Conservation (phyloP, 2,797 vertebrate genomes). For the Graptemys geographica region DNA sequence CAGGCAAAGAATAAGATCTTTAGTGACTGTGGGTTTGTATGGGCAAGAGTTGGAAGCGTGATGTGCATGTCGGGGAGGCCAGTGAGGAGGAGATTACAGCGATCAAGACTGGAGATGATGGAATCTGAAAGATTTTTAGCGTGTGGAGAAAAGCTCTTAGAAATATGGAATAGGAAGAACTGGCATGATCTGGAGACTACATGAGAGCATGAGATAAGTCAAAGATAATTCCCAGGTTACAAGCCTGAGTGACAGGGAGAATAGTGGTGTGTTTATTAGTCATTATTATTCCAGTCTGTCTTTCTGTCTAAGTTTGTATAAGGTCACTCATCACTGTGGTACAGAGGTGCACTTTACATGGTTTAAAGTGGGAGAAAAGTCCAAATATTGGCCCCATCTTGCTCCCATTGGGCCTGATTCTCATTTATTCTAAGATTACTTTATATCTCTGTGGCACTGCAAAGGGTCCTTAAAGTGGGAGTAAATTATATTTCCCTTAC, state of each 20-base stretch:
- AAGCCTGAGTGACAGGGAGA: not conserved
- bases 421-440: not conserved
- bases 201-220: not conserved
- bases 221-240: not conserved
- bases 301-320: not conserved
- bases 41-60: not conserved
- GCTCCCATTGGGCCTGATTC: constrained; percentile 23
- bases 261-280: not conserved
- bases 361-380: constrained; percentile 64
- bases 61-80: not conserved
- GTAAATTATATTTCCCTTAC: not conserved
- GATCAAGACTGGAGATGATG: not conserved
- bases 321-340: not conserved
- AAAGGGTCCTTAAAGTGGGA: not conserved
- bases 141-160: not conserved
- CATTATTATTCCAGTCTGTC: not conserved
- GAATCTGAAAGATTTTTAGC: not conserved
- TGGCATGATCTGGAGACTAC: not conserved
- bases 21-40: not conserved
- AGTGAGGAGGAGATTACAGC: not conserved
- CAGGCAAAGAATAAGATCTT: not conserved
- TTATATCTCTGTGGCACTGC: not conserved
- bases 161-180: not conserved
- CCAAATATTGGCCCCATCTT: constrained; percentile 49
- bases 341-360: constrained; percentile 42